Evolutionary conservation across 2,797 vertebrate genomes (phyloP).

Genomic region (Sebastiscus tertius): DNA sequence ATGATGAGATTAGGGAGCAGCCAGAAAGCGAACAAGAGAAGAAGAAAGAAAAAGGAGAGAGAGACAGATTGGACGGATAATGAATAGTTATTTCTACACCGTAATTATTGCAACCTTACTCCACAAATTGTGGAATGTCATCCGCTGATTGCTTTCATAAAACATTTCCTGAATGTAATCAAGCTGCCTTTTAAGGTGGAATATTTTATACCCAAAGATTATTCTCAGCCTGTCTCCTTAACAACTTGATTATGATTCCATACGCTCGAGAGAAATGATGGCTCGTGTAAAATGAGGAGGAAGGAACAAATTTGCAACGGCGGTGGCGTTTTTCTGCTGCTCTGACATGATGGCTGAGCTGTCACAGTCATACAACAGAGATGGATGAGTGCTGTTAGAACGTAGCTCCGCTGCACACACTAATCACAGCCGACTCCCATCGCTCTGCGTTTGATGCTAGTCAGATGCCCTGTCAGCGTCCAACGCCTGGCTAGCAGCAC

Average conservation of each 20-base stretch:
- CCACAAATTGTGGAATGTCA: constrained; percentile 20
- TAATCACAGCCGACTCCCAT: constrained; percentile 43
- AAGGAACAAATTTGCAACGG: constrained; percentile 13
- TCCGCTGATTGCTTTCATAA: constrained; percentile 45
- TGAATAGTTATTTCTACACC: constrained; percentile 20
- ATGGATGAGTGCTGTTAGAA: constrained; percentile 40
- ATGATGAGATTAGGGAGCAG: background rate
- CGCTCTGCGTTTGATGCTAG: constrained; percentile 17
- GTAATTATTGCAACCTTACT: constrained; percentile 47
- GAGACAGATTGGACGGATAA: constrained; percentile 11
- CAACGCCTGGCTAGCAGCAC: background rate
- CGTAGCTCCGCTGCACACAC: background rate
- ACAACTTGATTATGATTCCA: constrained; percentile 34
- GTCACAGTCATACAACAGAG: constrained; percentile 11
- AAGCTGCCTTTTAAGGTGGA: constrained; percentile 35
- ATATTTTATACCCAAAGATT: constrained; percentile 30
- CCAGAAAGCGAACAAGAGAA: background rate
- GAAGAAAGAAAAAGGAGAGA: background rate
- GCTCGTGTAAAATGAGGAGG: constrained; percentile 22
- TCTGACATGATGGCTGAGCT: constrained; percentile 20
- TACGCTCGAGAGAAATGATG: constrained; percentile 19
- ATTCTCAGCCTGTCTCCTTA: constrained; percentile 29
- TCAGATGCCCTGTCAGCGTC: constrained; percentile 39
- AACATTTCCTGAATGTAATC: constrained; percentile 38
- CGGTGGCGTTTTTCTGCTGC: background rate